phyloP scores from a whole-genome alignment of 1,140 invertebrate species.

The Drosophila ficusphila region DNA sequence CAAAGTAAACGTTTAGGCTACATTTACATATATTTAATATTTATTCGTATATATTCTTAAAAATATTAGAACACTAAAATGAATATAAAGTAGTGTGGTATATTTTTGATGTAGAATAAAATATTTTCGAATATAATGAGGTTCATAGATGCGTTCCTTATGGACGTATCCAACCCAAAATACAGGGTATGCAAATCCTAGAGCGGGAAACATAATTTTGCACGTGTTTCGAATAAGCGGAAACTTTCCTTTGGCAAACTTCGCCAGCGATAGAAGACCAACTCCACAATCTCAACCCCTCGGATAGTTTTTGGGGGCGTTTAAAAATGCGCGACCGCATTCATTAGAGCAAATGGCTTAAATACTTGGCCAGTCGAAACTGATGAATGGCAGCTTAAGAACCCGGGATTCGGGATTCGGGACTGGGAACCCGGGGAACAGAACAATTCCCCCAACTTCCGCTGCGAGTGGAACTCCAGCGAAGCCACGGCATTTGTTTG shows the following conservation, averaged over 20 bases:
- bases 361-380: conserved; percentile 72
- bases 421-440: too few relatives aligned
- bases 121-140: too few relatives aligned
- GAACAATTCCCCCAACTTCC: background rate
- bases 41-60: too few relatives aligned
- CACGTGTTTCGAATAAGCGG: conserved; percentile 80
- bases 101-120: too few relatives aligned
- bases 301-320: conserved; percentile 8
- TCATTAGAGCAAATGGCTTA: conserved; percentile 82
- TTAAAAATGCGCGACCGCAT: conserved; percentile 82
- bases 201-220: conserved; percentile 73
- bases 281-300: background rate
- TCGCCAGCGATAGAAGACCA: conserved; percentile 20
- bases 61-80: too few relatives aligned
- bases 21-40: too few relatives aligned
- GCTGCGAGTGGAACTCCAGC: background rate
- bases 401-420: conserved; percentile 6
- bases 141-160: too few relatives aligned
- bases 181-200: conserved; percentile 24
- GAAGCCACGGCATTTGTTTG: conserved; percentile 54
- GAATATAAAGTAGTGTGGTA: too few relatives aligned
- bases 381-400: conserved; percentile 69
- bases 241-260: conserved; percentile 54
- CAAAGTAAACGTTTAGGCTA: too few relatives aligned
- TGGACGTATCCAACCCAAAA: background rate